Conservation (phyloP, 2,113 vertebrate species). For the Cyrtonyx montezumae region DNA sequence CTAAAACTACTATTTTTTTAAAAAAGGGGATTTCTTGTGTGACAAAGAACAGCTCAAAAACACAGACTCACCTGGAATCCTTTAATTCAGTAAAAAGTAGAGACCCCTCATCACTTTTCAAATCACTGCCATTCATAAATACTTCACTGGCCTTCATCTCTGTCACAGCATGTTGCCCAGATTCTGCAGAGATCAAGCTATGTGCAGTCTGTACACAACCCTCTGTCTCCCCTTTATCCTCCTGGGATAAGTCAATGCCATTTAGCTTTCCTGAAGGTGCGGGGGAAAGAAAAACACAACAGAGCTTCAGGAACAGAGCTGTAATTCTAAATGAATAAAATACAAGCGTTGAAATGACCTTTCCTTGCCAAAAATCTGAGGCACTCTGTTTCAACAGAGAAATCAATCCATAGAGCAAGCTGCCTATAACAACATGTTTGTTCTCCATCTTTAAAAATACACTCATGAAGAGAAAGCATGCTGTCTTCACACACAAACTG, state of each 20-base stretch:
- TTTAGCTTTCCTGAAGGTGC: conserved; percentile 36
- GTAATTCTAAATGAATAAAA: background rate
- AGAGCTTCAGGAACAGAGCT: background rate
- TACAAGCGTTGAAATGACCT: background rate
- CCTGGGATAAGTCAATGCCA: background rate
- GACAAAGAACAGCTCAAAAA: background rate
- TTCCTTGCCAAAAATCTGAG: background rate
- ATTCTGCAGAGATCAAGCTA: background rate
- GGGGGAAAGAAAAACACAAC: accelerated
- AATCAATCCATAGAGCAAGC: background rate
- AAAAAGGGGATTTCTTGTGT: background rate
- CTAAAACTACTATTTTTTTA: background rate
- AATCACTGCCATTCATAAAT: conserved; percentile 77
- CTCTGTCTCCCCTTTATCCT: conserved; percentile 1
- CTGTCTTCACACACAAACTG: background rate
- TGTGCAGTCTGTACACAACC: background rate
- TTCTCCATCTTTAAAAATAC: background rate
- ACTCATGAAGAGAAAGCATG: background rate
- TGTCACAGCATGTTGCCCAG: background rate
- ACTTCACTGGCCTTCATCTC: conserved; percentile 25
- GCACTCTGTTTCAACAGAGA: background rate
- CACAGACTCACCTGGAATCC: conserved; percentile 74
- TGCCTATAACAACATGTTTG: background rate
- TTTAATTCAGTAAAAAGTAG: conserved; percentile 61
- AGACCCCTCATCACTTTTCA: conserved; percentile 69